Base-by-base conservation (phyloP, 2,113 vertebrate genomes). In the Catagonus wagneri region DNA sequence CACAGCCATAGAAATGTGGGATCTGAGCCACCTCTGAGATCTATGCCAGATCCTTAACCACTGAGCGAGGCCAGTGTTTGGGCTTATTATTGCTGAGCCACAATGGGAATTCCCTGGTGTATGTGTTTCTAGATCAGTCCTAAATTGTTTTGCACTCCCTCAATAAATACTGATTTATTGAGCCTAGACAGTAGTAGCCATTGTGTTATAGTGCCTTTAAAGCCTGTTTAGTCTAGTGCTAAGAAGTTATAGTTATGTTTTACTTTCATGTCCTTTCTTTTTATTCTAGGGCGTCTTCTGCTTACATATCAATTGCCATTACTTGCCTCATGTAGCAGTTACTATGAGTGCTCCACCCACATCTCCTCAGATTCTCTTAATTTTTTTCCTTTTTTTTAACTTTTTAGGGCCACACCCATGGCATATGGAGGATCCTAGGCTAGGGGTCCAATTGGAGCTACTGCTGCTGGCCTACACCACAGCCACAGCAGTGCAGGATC, bases 151-250 rank as follows among this genome's bases (percentile, higher is more conserved):
- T 61, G 87, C 17, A 78, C 23, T 89, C 22, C 54, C 93, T 83
- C 29, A 86, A 60, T 54, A 83, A 83, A 44, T n/a, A 79, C 65
- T 92, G 80, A 86, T 79, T 81, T 93, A 22, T 27, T 93, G 36
- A 54, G 27, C 27, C 15, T 36, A 65, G 50, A 56, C 44, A 52
- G 34, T 52, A 61, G 25, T 87, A 25, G 29, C 23, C 11, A 63
- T 52, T 65, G 10, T 80, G 34, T n/a, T 17, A 9, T 58, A 50
- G n/a, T 95, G 39, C 29, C 61, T 23, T 54, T 93, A 92, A 83
- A 93, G 19, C 6, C 27, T 96, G 5, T 84, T 89, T 72, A 91
- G 5, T 72, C 13, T 94, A 72, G 39, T 79, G 32, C 22, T 72
- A 54, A 63, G 19, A 91, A 50, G 69, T 80, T 80, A 72, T 1